These are phyloP conservation scores for Gasteruption jaculator DNA, from an alignment of 2,888 invertebrate species.

Conservation along the genomic window DNA sequence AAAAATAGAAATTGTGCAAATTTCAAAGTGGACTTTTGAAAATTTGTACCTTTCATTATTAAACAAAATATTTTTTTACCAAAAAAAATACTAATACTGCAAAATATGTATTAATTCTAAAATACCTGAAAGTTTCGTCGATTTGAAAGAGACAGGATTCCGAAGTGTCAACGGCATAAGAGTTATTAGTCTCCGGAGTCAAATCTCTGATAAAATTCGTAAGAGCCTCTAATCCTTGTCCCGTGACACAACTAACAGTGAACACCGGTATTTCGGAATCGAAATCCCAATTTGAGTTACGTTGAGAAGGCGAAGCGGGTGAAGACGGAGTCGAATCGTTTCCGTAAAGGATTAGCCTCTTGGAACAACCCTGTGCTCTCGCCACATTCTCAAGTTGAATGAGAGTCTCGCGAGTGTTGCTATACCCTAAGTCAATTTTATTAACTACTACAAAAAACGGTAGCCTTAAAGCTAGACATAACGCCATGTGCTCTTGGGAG, in stretches of 20 bases:
- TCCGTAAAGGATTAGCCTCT: constrained; percentile 36
- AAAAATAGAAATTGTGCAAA: background rate
- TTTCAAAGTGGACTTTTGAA: background rate
- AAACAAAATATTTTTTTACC: background rate
- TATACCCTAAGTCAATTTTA: constrained; percentile 80
- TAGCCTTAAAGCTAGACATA: constrained; percentile 74
- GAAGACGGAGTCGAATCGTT: constrained; percentile 30
- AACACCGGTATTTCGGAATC: constrained; percentile 67
- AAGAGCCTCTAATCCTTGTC: constrained; percentile 76
- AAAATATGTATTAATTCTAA: background rate
- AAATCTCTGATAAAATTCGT: constrained; percentile 84
- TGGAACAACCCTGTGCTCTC: constrained; percentile 40
- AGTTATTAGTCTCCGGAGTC: constrained; percentile 48
- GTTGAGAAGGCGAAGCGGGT: too few relatives aligned
- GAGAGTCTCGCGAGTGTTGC: constrained; percentile 39
- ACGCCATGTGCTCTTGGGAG: constrained; percentile 80
- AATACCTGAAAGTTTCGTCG: constrained; percentile 76
- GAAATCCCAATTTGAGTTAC: constrained; percentile 26
- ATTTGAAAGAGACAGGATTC: constrained; percentile 71
- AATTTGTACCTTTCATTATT: background rate
- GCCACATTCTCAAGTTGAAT: constrained; percentile 39
- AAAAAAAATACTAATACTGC: background rate
- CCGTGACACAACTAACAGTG: constrained; percentile 86
- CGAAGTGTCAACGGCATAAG: constrained; percentile 42
- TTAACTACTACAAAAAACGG: constrained; percentile 93